Percentiles rank a stretch among this genome's conserved stretches.
These are phyloP conservation scores for Eupithecia abbreviata DNA, from an alignment of 2,888 invertebrate species.

Conservation along the genomic window DNA sequence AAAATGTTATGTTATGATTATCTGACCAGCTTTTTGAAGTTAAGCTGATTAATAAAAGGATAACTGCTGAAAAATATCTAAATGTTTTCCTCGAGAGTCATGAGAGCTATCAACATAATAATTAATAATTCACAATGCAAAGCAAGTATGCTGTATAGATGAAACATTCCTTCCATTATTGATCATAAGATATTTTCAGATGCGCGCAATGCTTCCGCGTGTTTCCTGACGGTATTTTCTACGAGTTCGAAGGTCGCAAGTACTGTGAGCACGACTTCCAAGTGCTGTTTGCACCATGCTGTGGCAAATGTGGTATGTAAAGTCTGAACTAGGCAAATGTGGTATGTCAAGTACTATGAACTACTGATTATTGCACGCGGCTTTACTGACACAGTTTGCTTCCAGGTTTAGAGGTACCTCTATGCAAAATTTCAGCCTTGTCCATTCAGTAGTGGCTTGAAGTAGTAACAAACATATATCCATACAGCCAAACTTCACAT, in stretches of 20 bases:
- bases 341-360: slow-evolving; percentile 71
- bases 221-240: slow-evolving; percentile 98
- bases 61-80: no score
- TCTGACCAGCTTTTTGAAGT: background rate
- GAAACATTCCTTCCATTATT: background rate
- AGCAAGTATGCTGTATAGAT: background rate
- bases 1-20: background rate
- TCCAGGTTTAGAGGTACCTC: no score
- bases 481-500: background rate
- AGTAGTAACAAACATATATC: background rate
- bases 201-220: slow-evolving; percentile 99
- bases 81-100: background rate
- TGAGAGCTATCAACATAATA: no score
- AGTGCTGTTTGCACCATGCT: slow-evolving; percentile 97
- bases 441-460: background rate
- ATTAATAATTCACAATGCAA: background rate
- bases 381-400: background rate
- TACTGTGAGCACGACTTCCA: slow-evolving; percentile 99
- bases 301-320: slow-evolving; percentile 89
- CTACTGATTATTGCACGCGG: no score
- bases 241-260: slow-evolving; percentile 99
- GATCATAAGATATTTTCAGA: slow-evolving; percentile 70
- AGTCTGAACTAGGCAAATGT: slow-evolving; percentile 87
- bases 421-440: no score
- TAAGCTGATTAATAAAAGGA: background rate